These are phyloP conservation scores for Campaea margaritaria DNA, from an alignment of 2,888 invertebrate genomes.

Conservation along the genomic window DNA sequence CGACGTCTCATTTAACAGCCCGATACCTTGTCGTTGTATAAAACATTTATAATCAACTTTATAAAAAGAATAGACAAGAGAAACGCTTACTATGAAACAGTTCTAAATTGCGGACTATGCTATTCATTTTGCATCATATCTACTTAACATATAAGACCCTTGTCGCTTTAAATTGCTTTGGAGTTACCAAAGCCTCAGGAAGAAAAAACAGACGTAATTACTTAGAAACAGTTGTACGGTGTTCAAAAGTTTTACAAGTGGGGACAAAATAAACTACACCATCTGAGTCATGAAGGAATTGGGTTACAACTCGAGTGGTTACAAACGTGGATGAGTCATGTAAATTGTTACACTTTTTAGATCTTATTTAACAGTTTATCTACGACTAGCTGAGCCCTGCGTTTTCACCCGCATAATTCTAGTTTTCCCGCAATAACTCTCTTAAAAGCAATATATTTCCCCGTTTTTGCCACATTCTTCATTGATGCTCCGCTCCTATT, in stretches of 20 bases:
- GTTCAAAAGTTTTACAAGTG: constrained; percentile 22
- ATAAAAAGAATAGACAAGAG: background rate
- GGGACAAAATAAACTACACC: constrained; percentile 29
- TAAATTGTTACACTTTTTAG: constrained; percentile 9
- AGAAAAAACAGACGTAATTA: too few relatives aligned
- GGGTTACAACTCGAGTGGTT: constrained; percentile 30
- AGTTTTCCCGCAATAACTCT: too few relatives aligned
- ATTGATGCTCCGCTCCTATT: too few relatives aligned
- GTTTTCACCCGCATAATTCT: too few relatives aligned
- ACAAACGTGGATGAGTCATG: constrained; percentile 22
- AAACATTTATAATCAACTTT: background rate
- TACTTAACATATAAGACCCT: too few relatives aligned
- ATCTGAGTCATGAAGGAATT: constrained; percentile 33
- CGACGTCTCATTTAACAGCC: background rate
- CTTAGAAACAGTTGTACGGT: background rate
- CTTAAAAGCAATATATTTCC: too few relatives aligned
- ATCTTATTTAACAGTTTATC: constrained; percentile 2
- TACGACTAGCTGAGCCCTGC: constrained; percentile 7
- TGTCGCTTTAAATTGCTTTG: too few relatives aligned
- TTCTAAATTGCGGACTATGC: background rate
- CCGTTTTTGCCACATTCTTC: too few relatives aligned
- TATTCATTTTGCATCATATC: background rate
- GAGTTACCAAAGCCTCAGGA: too few relatives aligned
- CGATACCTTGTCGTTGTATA: constrained; percentile 6
- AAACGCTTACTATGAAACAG: background rate